Conservation (phyloP, 2,888 invertebrate species). For the Chrysina gloriosa region DNA sequence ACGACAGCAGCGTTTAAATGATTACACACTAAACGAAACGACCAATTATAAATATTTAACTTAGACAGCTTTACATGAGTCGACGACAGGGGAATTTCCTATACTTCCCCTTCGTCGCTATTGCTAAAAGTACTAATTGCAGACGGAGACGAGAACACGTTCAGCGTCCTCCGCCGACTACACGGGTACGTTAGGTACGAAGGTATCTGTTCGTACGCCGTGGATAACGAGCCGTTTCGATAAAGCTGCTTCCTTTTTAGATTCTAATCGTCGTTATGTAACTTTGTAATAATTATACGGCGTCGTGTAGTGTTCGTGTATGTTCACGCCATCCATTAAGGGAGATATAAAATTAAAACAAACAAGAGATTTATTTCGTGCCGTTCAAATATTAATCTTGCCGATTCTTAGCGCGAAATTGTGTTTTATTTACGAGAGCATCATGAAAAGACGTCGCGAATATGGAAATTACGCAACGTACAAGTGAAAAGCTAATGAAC, state of each 20-base stretch:
- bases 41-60: constrained; percentile 24
- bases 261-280: constrained; percentile 26
- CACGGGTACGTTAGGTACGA: background rate
- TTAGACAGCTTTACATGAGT: constrained; percentile 8
- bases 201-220: background rate
- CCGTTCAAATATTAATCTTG: constrained; percentile 16
- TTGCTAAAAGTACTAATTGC: constrained; percentile 14
- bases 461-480: background rate
- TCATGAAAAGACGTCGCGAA: background rate
- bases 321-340: constrained; percentile 13
- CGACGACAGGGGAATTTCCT: constrained; percentile 15
- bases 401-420: background rate
- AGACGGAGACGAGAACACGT: background rate
- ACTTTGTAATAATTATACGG: constrained; percentile 16
- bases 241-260: constrained; percentile 31
- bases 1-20: constrained; percentile 15
- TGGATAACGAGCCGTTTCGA: constrained; percentile 22
- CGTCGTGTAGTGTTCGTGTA: constrained; percentile 16
- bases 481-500: background rate
- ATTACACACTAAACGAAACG: constrained; percentile 19
- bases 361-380: constrained; percentile 24
- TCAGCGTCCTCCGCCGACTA: constrained; percentile 6
- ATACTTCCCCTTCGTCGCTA: background rate
- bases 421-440: background rate
- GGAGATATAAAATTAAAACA: constrained; percentile 31